phyloP scores from a whole-genome alignment of 2,113 vertebrate genomes.

The Calidris pugnax region DNA sequence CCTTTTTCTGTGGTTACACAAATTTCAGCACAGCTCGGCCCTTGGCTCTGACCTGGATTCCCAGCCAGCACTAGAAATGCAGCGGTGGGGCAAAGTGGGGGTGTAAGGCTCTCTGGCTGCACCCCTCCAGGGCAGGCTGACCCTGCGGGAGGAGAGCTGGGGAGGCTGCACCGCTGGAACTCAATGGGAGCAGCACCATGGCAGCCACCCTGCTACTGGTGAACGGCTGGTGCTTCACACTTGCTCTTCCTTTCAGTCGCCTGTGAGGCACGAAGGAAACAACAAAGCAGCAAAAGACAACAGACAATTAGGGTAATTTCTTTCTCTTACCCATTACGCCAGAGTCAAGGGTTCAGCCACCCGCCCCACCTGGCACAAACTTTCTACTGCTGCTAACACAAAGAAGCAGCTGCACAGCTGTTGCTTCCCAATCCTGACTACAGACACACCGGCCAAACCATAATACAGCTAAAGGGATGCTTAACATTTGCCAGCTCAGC shows the following conservation, averaged over 20 bases:
- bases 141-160: neutral
- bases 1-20: neutral
- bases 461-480: neutral
- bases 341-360: neutral
- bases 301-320: neutral
- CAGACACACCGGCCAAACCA: neutral
- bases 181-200: accelerated
- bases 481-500: neutral
- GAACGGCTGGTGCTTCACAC: accelerated
- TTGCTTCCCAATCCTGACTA: neutral
- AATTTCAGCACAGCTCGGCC: neutral
- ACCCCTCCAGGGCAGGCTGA: accelerated
- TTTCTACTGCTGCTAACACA: neutral
- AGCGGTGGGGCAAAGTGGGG: accelerated
- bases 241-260: neutral
- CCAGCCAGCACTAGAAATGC: neutral
- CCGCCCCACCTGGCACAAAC: neutral
- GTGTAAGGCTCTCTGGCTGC: accelerated
- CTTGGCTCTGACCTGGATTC: no score
- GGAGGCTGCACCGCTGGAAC: accelerated
- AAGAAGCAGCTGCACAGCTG: neutral
- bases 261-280: accelerated
- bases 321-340: neutral
- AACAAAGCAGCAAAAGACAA: neutral
- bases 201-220: neutral